Evolutionary conservation across 2,888 invertebrate genomes (phyloP).

Genomic region (Brenthis ino): DNA sequence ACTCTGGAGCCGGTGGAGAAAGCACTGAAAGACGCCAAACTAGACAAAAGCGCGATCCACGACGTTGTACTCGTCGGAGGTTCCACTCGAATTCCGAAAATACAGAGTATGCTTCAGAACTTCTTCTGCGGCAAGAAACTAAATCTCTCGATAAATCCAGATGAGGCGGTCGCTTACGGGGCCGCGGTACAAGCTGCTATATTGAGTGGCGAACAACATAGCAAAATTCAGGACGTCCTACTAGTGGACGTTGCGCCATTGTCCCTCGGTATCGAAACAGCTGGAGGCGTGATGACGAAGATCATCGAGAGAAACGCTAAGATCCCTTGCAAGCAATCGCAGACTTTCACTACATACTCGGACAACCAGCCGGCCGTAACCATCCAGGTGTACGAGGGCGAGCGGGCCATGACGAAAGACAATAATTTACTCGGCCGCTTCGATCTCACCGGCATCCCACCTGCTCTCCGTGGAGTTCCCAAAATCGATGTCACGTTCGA

Average conservation of each 20-base stretch:
- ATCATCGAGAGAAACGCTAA: slow-evolving; percentile 87
- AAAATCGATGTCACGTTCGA: slow-evolving; percentile 88
- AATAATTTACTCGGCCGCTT: slow-evolving; percentile 86
- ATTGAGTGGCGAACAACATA: slow-evolving; percentile 87
- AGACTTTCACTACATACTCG: slow-evolving; percentile 89
- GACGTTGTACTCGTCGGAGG: slow-evolving; percentile 92
- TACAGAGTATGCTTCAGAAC: slow-evolving; percentile 88
- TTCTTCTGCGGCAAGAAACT: slow-evolving; percentile 89
- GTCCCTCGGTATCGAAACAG: slow-evolving; percentile 89
- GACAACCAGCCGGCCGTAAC: slow-evolving; percentile 87
- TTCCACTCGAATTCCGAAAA: slow-evolving; percentile 90
- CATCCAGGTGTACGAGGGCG: slow-evolving; percentile 85
- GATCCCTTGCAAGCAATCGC: slow-evolving; percentile 87
- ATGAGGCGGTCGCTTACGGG: slow-evolving; percentile 91
- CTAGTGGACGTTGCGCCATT: slow-evolving; percentile 84
- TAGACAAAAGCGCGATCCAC: slow-evolving; percentile 88
- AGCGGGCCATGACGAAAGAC: slow-evolving; percentile 88
- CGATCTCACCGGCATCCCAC: slow-evolving; percentile 86
- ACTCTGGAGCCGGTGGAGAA: slow-evolving; percentile 90
- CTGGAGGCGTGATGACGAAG: slow-evolving; percentile 90
- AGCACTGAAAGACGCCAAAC: slow-evolving; percentile 88
- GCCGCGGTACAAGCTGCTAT: slow-evolving; percentile 89
- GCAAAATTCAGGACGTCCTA: slow-evolving; percentile 86
- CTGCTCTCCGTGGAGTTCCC: slow-evolving; percentile 86
- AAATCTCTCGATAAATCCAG: slow-evolving; percentile 89